Evolutionary conservation across 2,888 invertebrate species (phyloP).

Genomic region (Parascotia fuliginaria): DNA sequence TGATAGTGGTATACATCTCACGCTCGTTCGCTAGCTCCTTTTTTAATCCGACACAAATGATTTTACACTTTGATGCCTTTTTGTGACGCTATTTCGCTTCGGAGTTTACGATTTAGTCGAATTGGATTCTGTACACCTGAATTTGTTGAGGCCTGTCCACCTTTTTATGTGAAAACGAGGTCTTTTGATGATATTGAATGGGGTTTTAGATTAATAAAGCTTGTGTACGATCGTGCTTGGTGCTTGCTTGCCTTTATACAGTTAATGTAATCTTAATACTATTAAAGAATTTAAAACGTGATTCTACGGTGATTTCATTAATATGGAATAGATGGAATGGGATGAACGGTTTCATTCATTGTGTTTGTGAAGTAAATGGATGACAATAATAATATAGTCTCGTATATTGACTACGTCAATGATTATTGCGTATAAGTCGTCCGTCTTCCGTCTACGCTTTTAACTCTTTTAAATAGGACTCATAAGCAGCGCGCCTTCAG

Average conservation of each 20-base stretch:
- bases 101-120: constrained; percentile 64
- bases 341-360: constrained; percentile 18
- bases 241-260: constrained; percentile 29
- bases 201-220: constrained; percentile 37
- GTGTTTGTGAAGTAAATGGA: constrained; percentile 1
- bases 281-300: constrained; percentile 31
- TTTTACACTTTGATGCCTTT: constrained; percentile 82
- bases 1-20: constrained; percentile 82
- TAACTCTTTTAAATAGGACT: no score
- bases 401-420: no score
- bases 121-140: constrained; percentile 44
- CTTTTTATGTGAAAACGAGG: constrained; percentile 38
- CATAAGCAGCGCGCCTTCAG: constrained; percentile 14
- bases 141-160: constrained; percentile 30
- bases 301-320: constrained; percentile 31
- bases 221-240: constrained; percentile 25
- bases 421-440: no score
- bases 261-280: constrained; percentile 39
- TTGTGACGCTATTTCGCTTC: constrained; percentile 73
- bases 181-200: constrained; percentile 40
- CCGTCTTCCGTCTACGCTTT: no score
- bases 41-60: constrained; percentile 84
- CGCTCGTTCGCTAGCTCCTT: constrained; percentile 80
- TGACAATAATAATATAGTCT: no score
- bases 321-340: constrained; percentile 17